Base-by-base conservation (phyloP, 2,888 invertebrate genomes). In the Nudaria mundana region DNA sequence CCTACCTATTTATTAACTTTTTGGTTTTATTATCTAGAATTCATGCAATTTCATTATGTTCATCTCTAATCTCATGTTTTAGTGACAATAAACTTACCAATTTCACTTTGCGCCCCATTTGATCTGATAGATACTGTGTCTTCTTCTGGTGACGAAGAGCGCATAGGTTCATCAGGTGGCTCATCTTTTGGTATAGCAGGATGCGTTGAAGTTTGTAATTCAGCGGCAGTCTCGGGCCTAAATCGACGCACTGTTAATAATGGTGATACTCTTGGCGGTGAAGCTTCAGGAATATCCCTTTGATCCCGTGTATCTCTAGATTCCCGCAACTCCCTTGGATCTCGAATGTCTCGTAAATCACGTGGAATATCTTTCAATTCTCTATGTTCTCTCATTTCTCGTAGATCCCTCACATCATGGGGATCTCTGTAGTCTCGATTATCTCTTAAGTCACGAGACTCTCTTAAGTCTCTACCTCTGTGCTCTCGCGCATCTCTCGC, bases 61-160 rank as follows among this genome's bases (percentile, higher is more conserved):
- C n/a, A n/a, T n/a, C n/a, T n/a, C n/a, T n/a, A n/a, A n/a, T n/a
- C n/a, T n/a, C n/a, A n/a, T n/a, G n/a, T n/a, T n/a, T n/a, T n/a
- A n/a, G n/a, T n/a, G n/a, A 15, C 4, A 11, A 14, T 23, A 6
- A 13, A 70, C 80, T 60, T 74, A 82, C 92, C 92, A 68, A 91
- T 82, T 63, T 92, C 92, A 69, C 87, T 90, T 69, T 81, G 87
- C 49, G 88, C 85, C 51, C 89, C 89, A 62, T 90, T 90, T 30
- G 89, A 89, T 68, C 89, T 78, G 61, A 89, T 69, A 52, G 91
- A 91, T 52, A 90, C 88, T 33, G 89, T 77, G 59, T 91, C 91
- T 52, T 91, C 91, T 74, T 91, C 91, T 7, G 91, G 90, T 26
- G 91, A 91, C 29, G 90, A 89, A 25, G 90, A 79, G 51, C 90